Conservation (phyloP, 2,113 vertebrate genomes). For the Neotoma lepida region DNA sequence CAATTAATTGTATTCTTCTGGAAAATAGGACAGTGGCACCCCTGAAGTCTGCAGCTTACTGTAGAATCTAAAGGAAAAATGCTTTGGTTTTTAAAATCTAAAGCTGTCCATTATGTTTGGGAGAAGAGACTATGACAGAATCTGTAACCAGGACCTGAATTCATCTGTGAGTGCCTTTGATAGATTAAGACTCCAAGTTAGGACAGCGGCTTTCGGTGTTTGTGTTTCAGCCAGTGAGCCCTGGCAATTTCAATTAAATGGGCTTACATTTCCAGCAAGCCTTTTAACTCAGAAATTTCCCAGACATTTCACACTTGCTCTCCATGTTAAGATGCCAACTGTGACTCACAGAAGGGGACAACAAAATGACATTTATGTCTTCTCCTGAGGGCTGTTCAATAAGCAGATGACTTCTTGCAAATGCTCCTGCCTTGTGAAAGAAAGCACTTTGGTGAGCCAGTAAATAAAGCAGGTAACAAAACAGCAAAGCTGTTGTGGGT, state of each 20-base stretch:
- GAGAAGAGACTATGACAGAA: not conserved
- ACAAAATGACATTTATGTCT: constrained; percentile 52
- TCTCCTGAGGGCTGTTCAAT: constrained; percentile 57
- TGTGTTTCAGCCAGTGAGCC: not conserved
- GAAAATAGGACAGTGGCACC: not conserved
- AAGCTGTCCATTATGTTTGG: not conserved
- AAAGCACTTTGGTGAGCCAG: not conserved
- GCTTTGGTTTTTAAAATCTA: constrained; percentile 2
- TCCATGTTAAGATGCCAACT: constrained; percentile 16
- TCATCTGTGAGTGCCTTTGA: not conserved
- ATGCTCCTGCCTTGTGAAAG: not conserved
- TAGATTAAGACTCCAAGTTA: not conserved
- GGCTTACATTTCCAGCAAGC: constrained; percentile 7
- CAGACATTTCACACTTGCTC: not conserved
- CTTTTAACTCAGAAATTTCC: not conserved
- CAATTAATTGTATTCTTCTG: not conserved
- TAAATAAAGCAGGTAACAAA: constrained; percentile 1
- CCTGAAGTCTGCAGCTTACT: not conserved
- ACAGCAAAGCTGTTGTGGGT: not conserved
- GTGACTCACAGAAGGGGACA: constrained; percentile 43
- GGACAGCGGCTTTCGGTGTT: not conserved
- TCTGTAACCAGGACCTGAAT: not conserved
- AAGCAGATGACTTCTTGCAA: constrained; percentile 44
- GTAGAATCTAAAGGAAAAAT: constrained; percentile 8
- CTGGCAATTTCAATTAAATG: not conserved